Conservation (phyloP, 2,797 vertebrate genomes). For the Choloepus didactylus region DNA sequence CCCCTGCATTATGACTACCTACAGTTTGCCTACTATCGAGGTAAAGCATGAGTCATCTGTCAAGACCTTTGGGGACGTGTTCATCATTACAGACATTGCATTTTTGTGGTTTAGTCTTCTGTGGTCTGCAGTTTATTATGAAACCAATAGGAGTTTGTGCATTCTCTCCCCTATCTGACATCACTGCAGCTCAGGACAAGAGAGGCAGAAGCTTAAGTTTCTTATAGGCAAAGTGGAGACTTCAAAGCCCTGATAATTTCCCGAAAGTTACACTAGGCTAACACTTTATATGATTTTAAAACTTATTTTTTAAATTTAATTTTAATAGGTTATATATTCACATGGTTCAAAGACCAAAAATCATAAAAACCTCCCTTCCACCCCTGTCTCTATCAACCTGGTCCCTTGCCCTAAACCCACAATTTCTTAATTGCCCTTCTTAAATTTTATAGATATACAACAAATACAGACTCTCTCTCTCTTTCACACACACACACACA, state of each 20-base stretch:
- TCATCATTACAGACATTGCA: fast-evolving
- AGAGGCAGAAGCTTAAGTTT: neutral
- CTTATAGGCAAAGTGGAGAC: fast-evolving
- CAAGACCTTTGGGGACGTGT: neutral
- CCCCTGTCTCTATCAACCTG: neutral
- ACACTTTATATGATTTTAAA: neutral
- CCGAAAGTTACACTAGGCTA: neutral
- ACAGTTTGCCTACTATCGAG: slow-evolving; percentile 97
- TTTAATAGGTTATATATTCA: neutral
- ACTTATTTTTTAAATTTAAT: neutral
- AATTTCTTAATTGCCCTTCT: neutral
- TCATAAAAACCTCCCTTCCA: neutral
- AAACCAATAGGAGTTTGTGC: neutral
- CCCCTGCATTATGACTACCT: slow-evolving; percentile 98
- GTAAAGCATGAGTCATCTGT: slow-evolving; percentile 84
- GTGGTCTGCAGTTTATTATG: neutral
- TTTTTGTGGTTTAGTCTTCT: neutral
- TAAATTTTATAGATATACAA: neutral
- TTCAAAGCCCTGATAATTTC: neutral
- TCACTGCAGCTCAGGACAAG: neutral
- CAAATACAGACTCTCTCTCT: neutral
- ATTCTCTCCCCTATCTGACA: neutral
- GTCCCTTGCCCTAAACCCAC: neutral
- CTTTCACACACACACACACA: neutral
- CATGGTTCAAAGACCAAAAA: neutral